phyloP scores from a whole-genome alignment of 2,113 vertebrate species.

The Irena cyanogastra region DNA sequence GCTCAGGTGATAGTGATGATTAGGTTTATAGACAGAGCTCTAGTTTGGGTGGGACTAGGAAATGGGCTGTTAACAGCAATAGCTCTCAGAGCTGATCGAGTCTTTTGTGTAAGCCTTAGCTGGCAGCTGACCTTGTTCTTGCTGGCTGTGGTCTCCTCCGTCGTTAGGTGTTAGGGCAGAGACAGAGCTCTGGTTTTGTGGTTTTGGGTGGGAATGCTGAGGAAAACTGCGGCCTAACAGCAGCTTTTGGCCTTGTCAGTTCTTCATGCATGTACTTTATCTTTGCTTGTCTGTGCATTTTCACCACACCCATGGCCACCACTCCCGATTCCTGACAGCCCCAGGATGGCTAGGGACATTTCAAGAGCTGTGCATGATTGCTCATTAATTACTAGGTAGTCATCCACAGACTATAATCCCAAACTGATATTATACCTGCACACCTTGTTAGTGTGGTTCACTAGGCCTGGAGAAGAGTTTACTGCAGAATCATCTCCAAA shows the following conservation, averaged over 20 bases:
- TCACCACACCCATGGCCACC: not conserved
- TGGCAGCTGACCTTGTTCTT: not conserved
- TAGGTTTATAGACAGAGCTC: not conserved
- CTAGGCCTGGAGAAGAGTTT: not conserved
- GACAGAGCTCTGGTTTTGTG: not conserved
- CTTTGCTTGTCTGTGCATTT: not conserved
- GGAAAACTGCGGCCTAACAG: not conserved
- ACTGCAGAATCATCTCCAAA: not conserved
- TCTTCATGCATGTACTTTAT: not conserved
- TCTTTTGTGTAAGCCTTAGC: not conserved
- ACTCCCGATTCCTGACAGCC: not conserved
- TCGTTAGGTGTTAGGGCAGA: not conserved
- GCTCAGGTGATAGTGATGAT: not conserved
- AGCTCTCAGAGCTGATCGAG: not conserved
- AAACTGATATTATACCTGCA: not conserved
- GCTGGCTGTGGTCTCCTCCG: fast-evolving
- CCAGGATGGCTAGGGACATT: not conserved
- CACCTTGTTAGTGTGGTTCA: not conserved
- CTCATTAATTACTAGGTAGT: not conserved
- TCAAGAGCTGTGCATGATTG: not conserved
- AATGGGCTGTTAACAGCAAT: not conserved
- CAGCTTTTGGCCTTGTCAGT: not conserved
- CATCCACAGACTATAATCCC: not conserved
- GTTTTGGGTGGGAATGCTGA: not conserved
- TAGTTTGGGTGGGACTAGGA: not conserved